Evolutionary conservation across 2,888 invertebrate species (phyloP), one percentile per base, ranked within the genome.

Genomic region (Metacarcinus magister): DNA sequence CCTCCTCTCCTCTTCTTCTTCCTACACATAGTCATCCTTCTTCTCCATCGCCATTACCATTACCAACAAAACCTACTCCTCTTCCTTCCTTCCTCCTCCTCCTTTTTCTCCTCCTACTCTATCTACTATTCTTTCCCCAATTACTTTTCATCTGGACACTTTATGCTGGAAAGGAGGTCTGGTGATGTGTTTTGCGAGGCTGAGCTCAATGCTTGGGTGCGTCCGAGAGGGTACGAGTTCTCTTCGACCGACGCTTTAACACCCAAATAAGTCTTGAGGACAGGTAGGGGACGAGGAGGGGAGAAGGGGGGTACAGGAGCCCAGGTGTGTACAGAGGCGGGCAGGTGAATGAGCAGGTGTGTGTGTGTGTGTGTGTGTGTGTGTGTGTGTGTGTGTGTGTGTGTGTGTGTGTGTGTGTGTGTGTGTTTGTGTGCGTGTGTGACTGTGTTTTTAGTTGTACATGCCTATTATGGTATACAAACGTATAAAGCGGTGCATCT

Each of bases 341-440:
- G n/a, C 67, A 67, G n/a, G 43, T 91, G 91, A 10, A n/a, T 91
- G 91, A 28, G 91, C 32, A 28, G 43, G 54, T 92, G 54, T 92
- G 92, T 92, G 92, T 92, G 92, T 92, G 92, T 92, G 92, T 92
- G 92, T 92, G 92, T 92, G 92, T 92, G 92, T 92, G 92, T 92
- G 92, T 92, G 92, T 92, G 92, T 92, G 92, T 92, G 92, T 48
- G 92, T 92, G 92, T 92, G 92, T 92, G 92, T 92, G 92, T 92
- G 92, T 92, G 92, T 92, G 92, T 92, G 92, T 92, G 92, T 92
- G 92, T 92, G 92, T 92, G 92, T 92, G 92, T 92, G 91, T 91
- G 91, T 91, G 91, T 91, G 91, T 91, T 43, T 91, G 87, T 91
- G 91, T 91, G 91, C 44, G 91, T 91, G 91, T 91, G 91, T 91